Percentiles rank a stretch among this genome's conserved stretches.
phyloP scores from a whole-genome alignment of 2,113 vertebrate genomes.

The Equus quagga region DNA sequence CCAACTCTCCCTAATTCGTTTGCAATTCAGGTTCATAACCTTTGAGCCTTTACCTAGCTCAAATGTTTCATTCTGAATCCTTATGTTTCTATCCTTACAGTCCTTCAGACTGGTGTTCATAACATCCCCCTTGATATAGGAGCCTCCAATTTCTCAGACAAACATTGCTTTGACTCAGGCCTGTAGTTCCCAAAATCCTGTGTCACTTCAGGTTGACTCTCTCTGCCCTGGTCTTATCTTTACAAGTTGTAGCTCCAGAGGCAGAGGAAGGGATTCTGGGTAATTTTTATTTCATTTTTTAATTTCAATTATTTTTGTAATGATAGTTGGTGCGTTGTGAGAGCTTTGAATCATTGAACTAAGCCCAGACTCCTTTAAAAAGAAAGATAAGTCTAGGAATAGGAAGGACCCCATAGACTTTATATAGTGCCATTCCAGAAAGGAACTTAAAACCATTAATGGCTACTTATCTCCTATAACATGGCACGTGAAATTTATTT shows the following conservation, averaged over 20 bases:
- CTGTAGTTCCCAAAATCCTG: background rate
- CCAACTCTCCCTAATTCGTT: background rate
- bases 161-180: background rate
- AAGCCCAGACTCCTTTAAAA: constrained; percentile 50
- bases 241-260: background rate
- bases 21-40: background rate
- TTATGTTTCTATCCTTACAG: background rate
- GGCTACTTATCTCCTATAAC: background rate
- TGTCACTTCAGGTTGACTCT: background rate
- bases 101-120: background rate
- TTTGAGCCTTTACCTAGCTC: background rate
- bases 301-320: constrained; percentile 14
- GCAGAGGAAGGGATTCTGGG: background rate
- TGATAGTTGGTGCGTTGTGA: background rate
- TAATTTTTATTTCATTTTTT: constrained; percentile 52
- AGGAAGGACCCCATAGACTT: background rate
- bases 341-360: constrained; percentile 35
- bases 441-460: constrained; percentile 2
- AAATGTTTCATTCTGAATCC: background rate
- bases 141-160: background rate
- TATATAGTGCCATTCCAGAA: background rate
- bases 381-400: background rate
- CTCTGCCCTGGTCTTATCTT: background rate
- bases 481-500: constrained; percentile 31
- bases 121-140: background rate